Evolutionary conservation across 2,797 vertebrate genomes (phyloP), one percentile per base, ranked within the genome.

Genomic region (Trichosurus vulpecula): DNA sequence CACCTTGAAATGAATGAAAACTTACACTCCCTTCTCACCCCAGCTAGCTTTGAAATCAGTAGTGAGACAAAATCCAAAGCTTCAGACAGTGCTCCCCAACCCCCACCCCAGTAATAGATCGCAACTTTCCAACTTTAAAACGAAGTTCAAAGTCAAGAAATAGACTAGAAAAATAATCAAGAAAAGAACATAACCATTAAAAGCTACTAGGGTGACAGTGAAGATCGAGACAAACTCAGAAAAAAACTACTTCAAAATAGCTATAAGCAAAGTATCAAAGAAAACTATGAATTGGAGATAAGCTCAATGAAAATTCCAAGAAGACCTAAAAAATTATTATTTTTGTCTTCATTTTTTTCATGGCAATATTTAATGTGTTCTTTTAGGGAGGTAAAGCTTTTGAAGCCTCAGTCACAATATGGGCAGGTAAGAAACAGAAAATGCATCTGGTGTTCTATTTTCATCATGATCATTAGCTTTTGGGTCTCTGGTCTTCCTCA

Each of bases 291-390:
- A 19, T 66, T 66, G 35, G 61, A 8, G 4, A 74, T 19, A 74
- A 74, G 14, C 5, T 41, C 35, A 74, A 74, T 22, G 5, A 74
- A 35, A n/a, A 74, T 41, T 41, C 6, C 14, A 9, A 5, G 16
- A 74, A 74, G 35, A n/a, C 35, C 4, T 6, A 74, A 74, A n/a
- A 35, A 61, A 56, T 56, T 56, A 27, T 56, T 27, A 0, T 56
- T 54, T 56, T 99, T 99, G 98, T 99, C 99, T 91, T 99, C 99
- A 0, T 99, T 99, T 97, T 99, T 98, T 99, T 54, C 99, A 98
- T 99, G 99, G 96, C 99, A 99, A 92, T 99, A 99, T 97, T 99
- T 99, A 96, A 99, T 99, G 99, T 99, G 99, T 98, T 99, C 99
- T 98, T 99, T 99, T 98, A 99, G 98, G 93, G 99, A 99, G 97